These are phyloP conservation scores for Tinamus major DNA, from an alignment of 2,797 vertebrate genomes.

Conservation along the genomic window DNA sequence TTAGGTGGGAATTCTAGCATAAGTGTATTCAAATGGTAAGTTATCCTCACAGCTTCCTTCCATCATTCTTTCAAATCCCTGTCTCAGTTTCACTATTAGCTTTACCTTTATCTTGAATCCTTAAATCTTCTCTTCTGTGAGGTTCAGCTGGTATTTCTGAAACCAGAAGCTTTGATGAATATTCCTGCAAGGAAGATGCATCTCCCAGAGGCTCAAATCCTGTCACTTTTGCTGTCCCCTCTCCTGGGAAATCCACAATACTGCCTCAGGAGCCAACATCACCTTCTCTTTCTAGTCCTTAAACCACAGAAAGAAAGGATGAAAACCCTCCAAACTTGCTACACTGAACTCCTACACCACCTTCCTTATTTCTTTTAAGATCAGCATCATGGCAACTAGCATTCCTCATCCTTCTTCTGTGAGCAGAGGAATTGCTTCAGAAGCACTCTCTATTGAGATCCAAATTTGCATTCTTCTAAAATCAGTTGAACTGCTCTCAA, in stretches of 20 bases:
- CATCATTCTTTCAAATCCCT: neutral
- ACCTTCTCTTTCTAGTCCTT: neutral
- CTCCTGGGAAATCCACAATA: neutral
- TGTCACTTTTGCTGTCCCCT: neutral
- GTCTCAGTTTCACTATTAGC: neutral
- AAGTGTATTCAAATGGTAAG: neutral
- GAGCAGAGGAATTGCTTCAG: neutral
- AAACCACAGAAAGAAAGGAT: slow-evolving; percentile 6
- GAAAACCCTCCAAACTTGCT: slow-evolving; percentile 57
- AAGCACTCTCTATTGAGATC: neutral
- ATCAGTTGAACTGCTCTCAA: slow-evolving; percentile 5
- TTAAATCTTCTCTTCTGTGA: neutral
- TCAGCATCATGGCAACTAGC: slow-evolving; percentile 61
- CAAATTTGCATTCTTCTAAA: slow-evolving; percentile 34
- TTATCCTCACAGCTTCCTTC: neutral
- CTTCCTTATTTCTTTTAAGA: slow-evolving; percentile 27
- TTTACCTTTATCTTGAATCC: neutral
- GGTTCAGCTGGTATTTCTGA: neutral
- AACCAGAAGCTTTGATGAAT: neutral
- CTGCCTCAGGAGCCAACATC: neutral
- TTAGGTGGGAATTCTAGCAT: neutral
- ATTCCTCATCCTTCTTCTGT: slow-evolving; percentile 10
- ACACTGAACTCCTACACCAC: slow-evolving; percentile 64
- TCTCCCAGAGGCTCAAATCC: neutral
- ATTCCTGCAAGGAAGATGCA: neutral